Conservation (phyloP, 2,113 vertebrate genomes). For the Ivindomyrus marchei region DNA sequence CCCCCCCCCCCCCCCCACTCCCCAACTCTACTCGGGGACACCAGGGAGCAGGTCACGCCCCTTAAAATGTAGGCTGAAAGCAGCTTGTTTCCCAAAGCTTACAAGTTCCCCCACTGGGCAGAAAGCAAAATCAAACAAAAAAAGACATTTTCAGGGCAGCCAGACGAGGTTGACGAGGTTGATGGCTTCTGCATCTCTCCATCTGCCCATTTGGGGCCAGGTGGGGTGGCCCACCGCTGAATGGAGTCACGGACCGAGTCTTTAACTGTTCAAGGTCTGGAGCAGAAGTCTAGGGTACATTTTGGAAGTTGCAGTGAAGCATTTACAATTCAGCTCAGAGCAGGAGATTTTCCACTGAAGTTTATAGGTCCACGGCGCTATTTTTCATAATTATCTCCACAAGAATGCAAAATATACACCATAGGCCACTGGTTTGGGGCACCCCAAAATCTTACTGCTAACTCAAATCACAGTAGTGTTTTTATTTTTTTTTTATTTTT, state of each 20-base stretch:
- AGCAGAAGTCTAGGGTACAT: neutral
- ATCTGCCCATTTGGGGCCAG: slow-evolving; percentile 19
- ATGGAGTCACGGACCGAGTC: neutral
- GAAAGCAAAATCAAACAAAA: slow-evolving; percentile 34
- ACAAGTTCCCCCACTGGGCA: slow-evolving; percentile 36
- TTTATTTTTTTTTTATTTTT: neutral
- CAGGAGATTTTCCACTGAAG: neutral
- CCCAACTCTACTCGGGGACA: slow-evolving; percentile 13
- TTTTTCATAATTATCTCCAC: neutral
- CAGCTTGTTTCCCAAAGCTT: slow-evolving; percentile 37
- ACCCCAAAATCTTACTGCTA: neutral
- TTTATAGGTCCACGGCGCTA: neutral
- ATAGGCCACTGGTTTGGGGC: neutral
- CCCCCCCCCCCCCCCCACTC: slow-evolving; percentile 16
- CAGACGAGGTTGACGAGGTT: slow-evolving; percentile 36
- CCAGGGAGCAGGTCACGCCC: slow-evolving; percentile 17
- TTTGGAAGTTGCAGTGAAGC: neutral
- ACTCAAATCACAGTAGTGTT: neutral
- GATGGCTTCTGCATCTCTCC: slow-evolving; percentile 23
- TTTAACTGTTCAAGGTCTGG: neutral
- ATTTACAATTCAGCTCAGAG: neutral
- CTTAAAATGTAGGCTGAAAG: slow-evolving; percentile 32
- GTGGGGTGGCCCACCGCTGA: slow-evolving; percentile 1
- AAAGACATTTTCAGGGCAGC: slow-evolving; percentile 30
- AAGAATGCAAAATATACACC: neutral